Percentiles rank a stretch among this genome's conserved stretches.
Conservation (phyloP, 2,888 invertebrate genomes). For the Troides aeacus region DNA sequence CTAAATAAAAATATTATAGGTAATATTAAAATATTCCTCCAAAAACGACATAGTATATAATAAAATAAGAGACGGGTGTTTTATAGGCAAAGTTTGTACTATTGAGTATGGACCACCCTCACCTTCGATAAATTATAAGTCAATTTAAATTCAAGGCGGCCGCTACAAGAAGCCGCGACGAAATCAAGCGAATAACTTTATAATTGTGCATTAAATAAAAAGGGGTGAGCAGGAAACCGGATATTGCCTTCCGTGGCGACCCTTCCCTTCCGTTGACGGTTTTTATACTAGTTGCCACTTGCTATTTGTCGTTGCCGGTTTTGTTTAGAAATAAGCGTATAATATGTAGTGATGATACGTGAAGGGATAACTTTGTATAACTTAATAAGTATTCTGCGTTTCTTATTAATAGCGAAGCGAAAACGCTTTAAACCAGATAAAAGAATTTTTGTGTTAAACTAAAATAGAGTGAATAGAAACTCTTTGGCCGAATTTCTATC, state of each 20-base stretch:
- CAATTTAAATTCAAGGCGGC: constrained; percentile 62
- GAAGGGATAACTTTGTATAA: too few species aligned
- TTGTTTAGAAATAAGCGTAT: constrained; percentile 6
- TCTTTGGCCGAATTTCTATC: too few species aligned
- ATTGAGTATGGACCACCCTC: constrained; percentile 32
- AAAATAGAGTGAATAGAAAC: too few species aligned
- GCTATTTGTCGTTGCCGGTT: constrained; percentile 22
- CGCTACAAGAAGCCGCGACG: constrained; percentile 43
- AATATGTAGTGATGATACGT: not conserved
- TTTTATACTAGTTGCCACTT: constrained; percentile 28
- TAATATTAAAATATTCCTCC: not conserved
- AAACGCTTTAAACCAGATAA: too few species aligned
- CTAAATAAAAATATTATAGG: not conserved
- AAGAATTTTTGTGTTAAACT: too few species aligned
- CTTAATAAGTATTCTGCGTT: too few species aligned
- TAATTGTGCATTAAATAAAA: constrained; percentile 71
- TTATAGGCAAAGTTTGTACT: not conserved
- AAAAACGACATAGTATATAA: not conserved
- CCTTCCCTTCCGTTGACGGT: constrained; percentile 51
- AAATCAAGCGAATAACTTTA: constrained; percentile 73
- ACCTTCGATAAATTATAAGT: constrained; percentile 31
- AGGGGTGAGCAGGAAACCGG: constrained; percentile 71
- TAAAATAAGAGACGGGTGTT: not conserved
- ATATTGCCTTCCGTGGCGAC: constrained; percentile 75
- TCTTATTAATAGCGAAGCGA: too few species aligned